phyloP scores from a whole-genome alignment of 2,113 vertebrate species.

The Guaruba guarouba region DNA sequence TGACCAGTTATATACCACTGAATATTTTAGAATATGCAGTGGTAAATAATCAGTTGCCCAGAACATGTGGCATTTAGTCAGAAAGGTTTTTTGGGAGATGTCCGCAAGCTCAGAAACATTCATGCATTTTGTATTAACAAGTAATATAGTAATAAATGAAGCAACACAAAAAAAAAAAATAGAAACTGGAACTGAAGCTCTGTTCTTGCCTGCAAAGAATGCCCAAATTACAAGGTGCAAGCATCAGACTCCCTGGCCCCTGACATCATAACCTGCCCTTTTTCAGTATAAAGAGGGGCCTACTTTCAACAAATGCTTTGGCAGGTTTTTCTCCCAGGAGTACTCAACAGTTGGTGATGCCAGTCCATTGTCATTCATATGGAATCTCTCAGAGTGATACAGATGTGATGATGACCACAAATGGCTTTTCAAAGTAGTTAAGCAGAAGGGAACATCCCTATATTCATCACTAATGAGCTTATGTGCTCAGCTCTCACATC shows the following conservation, averaged over 20 bases:
- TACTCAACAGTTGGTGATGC: not conserved
- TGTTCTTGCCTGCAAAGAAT: not conserved
- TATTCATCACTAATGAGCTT: not conserved
- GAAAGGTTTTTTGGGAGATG: not conserved
- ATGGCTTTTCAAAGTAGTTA: not conserved
- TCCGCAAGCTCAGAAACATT: not conserved
- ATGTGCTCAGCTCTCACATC: not conserved
- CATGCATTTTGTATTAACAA: not conserved
- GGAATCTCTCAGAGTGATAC: not conserved
- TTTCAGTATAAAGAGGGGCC: not conserved
- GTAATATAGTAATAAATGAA: not conserved
- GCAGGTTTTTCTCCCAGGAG: not conserved
- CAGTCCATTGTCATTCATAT: not conserved
- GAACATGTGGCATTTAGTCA: not conserved
- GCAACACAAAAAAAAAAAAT: not conserved
- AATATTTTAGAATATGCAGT: not conserved
- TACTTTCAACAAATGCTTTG: not conserved
- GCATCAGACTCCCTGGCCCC: not conserved
- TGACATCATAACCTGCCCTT: not conserved
- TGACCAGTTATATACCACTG: not conserved
- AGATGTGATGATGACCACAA: not conserved
- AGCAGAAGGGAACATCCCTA: not conserved
- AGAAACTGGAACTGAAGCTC: not conserved
- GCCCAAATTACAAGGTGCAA: not conserved
- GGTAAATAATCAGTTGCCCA: not conserved